Evolutionary conservation across 2,113 vertebrate genomes (phyloP).

Genomic region (Eclectus roratus): DNA sequence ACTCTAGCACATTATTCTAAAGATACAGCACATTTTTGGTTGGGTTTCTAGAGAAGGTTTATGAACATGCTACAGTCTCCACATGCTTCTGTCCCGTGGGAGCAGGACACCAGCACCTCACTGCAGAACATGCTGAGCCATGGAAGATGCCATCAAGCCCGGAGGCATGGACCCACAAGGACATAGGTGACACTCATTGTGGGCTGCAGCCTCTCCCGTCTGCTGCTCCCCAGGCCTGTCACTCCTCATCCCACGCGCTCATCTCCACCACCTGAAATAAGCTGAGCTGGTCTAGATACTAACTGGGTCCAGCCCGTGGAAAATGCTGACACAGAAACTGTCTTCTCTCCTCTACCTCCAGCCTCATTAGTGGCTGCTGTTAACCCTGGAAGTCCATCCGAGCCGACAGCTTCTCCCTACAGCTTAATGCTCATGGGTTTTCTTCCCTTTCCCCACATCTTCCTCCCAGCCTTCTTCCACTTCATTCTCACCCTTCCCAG

Average conservation of each 20-base stretch:
- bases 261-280: neutral
- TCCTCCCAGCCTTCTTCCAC: neutral
- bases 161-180: neutral
- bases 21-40: fast-evolving
- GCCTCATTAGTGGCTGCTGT: neutral
- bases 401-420: neutral
- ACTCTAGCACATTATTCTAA: neutral
- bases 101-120: neutral
- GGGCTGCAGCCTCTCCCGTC: neutral
- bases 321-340: neutral
- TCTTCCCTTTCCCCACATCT: neutral
- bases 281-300: neutral
- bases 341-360: neutral
- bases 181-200: fast-evolving
- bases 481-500: neutral
- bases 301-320: neutral
- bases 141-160: neutral
- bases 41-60: neutral
- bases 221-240: neutral
- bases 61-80: fast-evolving
- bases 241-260: fast-evolving
- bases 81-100: fast-evolving
- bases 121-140: neutral
- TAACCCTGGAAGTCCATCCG: fast-evolving
- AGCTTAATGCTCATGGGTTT: fast-evolving